phyloP scores from a whole-genome alignment of 2,888 invertebrate genomes.

The Thereva unica region DNA sequence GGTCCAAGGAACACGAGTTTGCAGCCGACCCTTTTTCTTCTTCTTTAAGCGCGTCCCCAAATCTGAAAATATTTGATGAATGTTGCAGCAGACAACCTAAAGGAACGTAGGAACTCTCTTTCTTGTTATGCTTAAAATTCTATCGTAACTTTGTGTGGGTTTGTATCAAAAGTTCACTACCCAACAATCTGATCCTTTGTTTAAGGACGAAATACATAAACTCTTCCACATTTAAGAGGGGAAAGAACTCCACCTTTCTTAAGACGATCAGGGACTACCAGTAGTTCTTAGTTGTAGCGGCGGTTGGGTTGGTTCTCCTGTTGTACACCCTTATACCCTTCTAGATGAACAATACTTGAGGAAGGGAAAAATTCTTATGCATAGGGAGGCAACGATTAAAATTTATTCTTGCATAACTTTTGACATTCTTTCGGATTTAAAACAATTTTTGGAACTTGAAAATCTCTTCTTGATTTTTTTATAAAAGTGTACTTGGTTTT shows the following conservation, averaged over 20 bases:
- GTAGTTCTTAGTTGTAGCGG: too few species aligned
- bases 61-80: constrained; percentile 39
- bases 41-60: constrained; percentile 15
- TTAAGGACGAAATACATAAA: too few species aligned
- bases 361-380: constrained; percentile 14
- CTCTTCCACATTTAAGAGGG: too few species aligned
- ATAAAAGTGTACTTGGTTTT: constrained; percentile 19
- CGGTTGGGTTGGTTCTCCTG: too few species aligned
- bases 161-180: constrained; percentile 1
- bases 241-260: too few species aligned
- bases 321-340: too few species aligned
- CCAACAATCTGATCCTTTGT: background rate
- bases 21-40: constrained; percentile 18
- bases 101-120: constrained; percentile 35
- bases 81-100: constrained; percentile 37
- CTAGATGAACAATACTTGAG: background rate
- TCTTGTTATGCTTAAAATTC: constrained; percentile 20
- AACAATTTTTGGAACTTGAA: background rate
- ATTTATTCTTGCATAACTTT: constrained; percentile 21
- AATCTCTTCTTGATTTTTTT: constrained; percentile 9
- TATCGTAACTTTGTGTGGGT: background rate
- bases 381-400: constrained; percentile 13
- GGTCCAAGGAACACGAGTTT: constrained; percentile 12
- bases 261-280: too few species aligned
- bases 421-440: constrained; percentile 4